Conservation (phyloP, 2,888 invertebrate genomes). For the Synergus laeviventris region DNA sequence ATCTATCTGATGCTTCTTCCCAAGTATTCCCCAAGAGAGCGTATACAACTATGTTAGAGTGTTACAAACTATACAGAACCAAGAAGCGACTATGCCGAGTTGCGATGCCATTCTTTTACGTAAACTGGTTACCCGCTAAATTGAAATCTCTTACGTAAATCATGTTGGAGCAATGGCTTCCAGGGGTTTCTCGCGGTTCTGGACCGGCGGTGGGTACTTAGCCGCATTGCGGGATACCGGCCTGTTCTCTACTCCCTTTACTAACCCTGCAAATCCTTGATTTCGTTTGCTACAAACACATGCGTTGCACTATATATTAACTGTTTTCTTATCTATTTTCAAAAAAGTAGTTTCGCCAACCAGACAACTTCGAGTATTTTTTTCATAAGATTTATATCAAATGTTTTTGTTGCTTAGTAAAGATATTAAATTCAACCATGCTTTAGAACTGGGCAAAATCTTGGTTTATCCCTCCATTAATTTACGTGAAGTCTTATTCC, state of each 20-base stretch:
- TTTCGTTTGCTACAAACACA: slow-evolving; percentile 55
- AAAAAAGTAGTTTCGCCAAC: neutral
- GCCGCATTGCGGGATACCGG: slow-evolving; percentile 69
- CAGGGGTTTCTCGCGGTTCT: slow-evolving; percentile 61
- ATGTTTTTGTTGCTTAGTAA: neutral
- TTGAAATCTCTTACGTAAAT: slow-evolving; percentile 68
- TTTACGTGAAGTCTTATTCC: neutral
- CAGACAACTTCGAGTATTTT: neutral
- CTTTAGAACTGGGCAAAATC: neutral
- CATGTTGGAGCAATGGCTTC: slow-evolving; percentile 64
- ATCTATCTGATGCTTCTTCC: slow-evolving; percentile 29
- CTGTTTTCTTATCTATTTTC: neutral
- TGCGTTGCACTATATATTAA: neutral
- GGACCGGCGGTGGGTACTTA: slow-evolving; percentile 68
- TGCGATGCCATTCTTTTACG: slow-evolving; percentile 40
- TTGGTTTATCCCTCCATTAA: neutral
- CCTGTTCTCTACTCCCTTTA: slow-evolving; percentile 44
- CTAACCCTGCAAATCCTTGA: slow-evolving; percentile 62
- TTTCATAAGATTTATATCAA: neutral
- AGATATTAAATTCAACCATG: too few species aligned
- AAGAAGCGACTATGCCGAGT: slow-evolving; percentile 33
- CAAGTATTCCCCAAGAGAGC: slow-evolving; percentile 32
- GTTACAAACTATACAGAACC: neutral
- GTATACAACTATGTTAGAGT: slow-evolving; percentile 2
- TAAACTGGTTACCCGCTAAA: slow-evolving; percentile 58